These are phyloP conservation scores for Eupsilia transversa DNA, from an alignment of 2,888 invertebrate species.

Conservation along the genomic window DNA sequence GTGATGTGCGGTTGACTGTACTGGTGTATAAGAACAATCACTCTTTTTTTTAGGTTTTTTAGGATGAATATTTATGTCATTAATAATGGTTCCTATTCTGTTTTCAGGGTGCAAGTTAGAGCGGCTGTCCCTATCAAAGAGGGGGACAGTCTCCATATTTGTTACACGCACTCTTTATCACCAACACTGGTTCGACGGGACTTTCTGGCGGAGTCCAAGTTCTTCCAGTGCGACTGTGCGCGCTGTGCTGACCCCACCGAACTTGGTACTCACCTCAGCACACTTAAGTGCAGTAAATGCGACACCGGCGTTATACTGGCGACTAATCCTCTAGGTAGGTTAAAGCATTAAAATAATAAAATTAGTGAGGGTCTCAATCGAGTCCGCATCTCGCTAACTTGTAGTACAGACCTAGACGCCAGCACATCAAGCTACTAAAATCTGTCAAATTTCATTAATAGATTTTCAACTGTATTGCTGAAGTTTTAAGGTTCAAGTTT, in stretches of 20 bases:
- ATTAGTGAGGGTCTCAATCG: not conserved
- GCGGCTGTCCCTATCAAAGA: conserved; percentile 92
- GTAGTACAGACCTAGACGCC: no score
- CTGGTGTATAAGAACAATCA: no score
- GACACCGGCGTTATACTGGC: conserved; percentile 93
- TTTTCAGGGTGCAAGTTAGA: conserved; percentile 92
- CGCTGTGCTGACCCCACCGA: conserved; percentile 95
- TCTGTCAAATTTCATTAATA: no score
- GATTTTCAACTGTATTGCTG: no score
- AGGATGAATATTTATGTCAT: not conserved
- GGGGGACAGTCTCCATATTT: conserved; percentile 92
- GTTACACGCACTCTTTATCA: conserved; percentile 94
- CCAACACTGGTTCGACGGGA: conserved; percentile 93
- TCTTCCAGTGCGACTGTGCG: conserved; percentile 94
- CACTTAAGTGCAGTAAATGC: conserved; percentile 94
- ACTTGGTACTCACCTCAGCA: conserved; percentile 94
- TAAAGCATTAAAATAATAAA: not conserved
- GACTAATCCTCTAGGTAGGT: conserved; percentile 92
- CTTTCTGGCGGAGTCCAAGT: conserved; percentile 93
- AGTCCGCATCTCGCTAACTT: not conserved
- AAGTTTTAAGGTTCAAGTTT: no score
- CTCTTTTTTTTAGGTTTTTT: no score
- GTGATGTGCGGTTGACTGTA: no score
- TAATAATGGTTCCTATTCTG: not conserved
- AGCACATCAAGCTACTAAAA: no score